Evolutionary conservation across 2,797 vertebrate species (phyloP), one percentile per base, ranked within the genome.

Genomic region (Coranthus polyacanthus): DNA sequence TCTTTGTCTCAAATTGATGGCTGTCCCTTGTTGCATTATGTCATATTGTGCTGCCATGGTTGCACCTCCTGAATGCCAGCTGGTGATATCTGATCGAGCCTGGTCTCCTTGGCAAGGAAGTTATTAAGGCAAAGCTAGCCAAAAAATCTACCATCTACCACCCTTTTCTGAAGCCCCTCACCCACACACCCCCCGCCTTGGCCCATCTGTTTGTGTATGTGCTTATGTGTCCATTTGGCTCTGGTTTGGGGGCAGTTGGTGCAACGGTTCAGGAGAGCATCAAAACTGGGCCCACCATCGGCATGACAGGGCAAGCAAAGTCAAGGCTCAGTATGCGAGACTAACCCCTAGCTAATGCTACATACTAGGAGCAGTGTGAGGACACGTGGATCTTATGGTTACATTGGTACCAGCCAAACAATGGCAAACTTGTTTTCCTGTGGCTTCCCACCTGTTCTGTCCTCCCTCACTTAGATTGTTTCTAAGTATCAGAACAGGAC

Each of bases 71-170:
- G 63, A 45, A 39, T 59, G 57, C 79, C 90, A 82, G 81, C 79
- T 87, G 91, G 91, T 81, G 84, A 72, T 77, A 61, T 83, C 82
- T 73, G 83, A 92, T 92, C 88, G 87, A 87, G 85, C 84, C 75
- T 58, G 61, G 39, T 82, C 84, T 73, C 22, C 34, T 88, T 92
- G 91, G 90, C 89, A 82, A 67, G 60, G 76, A 80, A 83, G 61
- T 70, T 12, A 58, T 53, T 59, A 60, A 61, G 63, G 51, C 66
- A 70, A 72, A 75, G 63, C 68, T 65, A 45, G 85, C 89, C 84
- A 87, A 72, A 85, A 87, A 76, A 68, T 60, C 54, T 20, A 69
- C 73, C 81, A 70, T 65, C 22, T 55, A 63, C 54, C 51, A 49
- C 68, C 72, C 79, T 75, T 58, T 49, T 70, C 71, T 41, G 2